phyloP scores from a whole-genome alignment of 1,140 invertebrate genomes.

The Kradibia gibbosae region DNA sequence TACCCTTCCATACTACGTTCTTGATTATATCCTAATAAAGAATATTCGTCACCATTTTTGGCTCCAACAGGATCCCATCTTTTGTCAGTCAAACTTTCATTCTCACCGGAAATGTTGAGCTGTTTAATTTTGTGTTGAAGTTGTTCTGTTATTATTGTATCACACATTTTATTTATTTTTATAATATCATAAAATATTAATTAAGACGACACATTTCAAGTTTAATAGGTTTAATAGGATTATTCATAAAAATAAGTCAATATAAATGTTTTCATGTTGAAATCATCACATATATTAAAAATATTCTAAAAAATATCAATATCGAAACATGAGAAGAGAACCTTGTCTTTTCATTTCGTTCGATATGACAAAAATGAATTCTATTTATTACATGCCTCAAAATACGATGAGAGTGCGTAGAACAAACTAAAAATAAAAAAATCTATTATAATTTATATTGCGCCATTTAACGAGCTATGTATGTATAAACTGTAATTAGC shows the following conservation, averaged over 20 bases:
- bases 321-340: not conserved
- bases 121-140: constrained; percentile 47
- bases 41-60: constrained; percentile 72
- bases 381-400: not conserved
- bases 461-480: constrained; percentile 12
- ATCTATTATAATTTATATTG: not conserved
- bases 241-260: not conserved
- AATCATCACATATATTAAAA: not conserved
- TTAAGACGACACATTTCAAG: not conserved
- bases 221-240: not conserved
- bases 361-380: not conserved
- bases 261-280: not conserved
- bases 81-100: constrained; percentile 71
- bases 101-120: constrained; percentile 67
- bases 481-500: not conserved
- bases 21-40: constrained; percentile 66
- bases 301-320: not conserved
- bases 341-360: too few species aligned
- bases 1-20: constrained; percentile 61
- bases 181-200: not conserved
- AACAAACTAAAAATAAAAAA: not conserved
- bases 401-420: not conserved
- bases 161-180: constrained; percentile 32
- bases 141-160: constrained; percentile 3
- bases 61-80: constrained; percentile 80